phyloP scores from a whole-genome alignment of 2,888 invertebrate genomes.

The Lasioglossum pauxillum region DNA sequence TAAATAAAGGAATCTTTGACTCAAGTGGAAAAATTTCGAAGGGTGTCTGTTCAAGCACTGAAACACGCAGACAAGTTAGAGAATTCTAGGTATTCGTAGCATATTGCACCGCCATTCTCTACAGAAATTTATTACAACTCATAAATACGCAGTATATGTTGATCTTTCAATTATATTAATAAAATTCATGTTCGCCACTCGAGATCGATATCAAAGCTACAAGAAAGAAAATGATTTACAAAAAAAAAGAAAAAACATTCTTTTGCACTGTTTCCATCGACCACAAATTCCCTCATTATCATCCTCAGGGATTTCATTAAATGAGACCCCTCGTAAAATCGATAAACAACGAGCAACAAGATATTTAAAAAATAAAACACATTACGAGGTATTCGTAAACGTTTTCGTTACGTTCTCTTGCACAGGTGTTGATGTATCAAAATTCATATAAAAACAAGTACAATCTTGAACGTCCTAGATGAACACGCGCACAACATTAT shows the following conservation, averaged over 20 bases:
- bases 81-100: constrained; percentile 28
- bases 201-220: constrained; percentile 25
- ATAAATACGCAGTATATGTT: constrained; percentile 14
- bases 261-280: constrained; percentile 34
- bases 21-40: constrained; percentile 21
- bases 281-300: constrained; percentile 21
- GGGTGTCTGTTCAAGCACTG: constrained; percentile 7
- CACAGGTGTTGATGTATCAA: constrained; percentile 12
- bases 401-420: constrained; percentile 32
- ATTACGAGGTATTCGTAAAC: constrained; percentile 39
- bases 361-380: constrained; percentile 35
- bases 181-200: constrained; percentile 1
- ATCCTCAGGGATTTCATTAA: constrained; percentile 23
- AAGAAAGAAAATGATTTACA: constrained; percentile 29
- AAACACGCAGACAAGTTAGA: constrained; percentile 13
- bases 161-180: constrained; percentile 8
- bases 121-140: constrained; percentile 37
- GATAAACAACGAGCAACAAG: constrained; percentile 44
- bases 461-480: constrained; percentile 26
- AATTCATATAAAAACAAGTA: constrained; percentile 41
- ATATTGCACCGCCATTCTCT: constrained; percentile 38
- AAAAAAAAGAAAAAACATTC: constrained; percentile 3
- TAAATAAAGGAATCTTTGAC: constrained; percentile 43
- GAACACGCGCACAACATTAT: constrained; percentile 9
- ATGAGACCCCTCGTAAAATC: constrained; percentile 43